Evolutionary conservation across 1,140 invertebrate species (phyloP), one percentile per base, ranked within the genome.

Genomic region (Popillia japonica): DNA sequence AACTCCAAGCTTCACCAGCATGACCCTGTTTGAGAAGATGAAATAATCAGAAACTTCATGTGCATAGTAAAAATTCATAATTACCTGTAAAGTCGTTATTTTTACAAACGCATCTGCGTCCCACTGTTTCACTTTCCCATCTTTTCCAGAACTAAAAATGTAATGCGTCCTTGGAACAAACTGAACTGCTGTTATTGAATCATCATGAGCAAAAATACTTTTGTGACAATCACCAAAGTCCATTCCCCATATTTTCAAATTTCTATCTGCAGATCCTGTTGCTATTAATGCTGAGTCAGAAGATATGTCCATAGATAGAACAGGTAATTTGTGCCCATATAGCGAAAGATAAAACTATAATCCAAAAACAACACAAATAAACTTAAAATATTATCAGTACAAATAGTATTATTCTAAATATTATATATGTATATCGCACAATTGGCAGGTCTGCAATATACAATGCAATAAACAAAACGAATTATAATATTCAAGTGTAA

Each of bases 141-240:
- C 98, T 88, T 96, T 98, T 0, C 96, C 95, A 78, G 92, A 93
- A 2, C 95, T 95, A 86, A 99, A 99, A 84, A 99, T 94, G 84
- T 98, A 92, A 88, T 99, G 96, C 6, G 98, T 99, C 78, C 92
- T 92, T 0, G 95, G 93, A 14, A 98, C 91, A 84, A 99, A 99
- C 82, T 93, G 90, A 3, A 99, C 84, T 72, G 93, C 92, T 73
- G 95, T 98, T 1, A 99, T 92, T 6, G 96, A 96, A 86, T 98
- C 96, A 83, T 99, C 97, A 87, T 99, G 98, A 2, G 97, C 97
- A 88, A 95, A 94, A 77, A 95, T 87, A 0, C 94, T 95, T 81
- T 92, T 93, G 85, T 96, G 95, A 83, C 97, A 99, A 87, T 99
- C 98, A 20, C 98, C 99, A 88, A 99, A 99, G 87, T 99, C 97